Evolutionary conservation across 1,140 invertebrate species (phyloP), one percentile per base, ranked within the genome.

Genomic region (Macrotrachela quadricornifera): DNA sequence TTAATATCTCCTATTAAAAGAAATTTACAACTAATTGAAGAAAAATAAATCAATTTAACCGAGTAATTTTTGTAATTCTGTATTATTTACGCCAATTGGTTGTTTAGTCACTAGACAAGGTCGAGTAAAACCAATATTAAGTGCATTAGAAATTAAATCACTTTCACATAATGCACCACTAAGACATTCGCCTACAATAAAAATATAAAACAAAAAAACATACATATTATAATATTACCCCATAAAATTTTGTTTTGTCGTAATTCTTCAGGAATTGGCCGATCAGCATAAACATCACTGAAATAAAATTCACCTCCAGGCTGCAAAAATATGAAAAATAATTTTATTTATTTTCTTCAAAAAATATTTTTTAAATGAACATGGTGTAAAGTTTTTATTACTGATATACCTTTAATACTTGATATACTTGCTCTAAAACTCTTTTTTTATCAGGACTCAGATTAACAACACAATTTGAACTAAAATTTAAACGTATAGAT

Each of bases 381-480:
- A 4, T 42, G 9, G 15, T 51, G 37, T 16, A 44, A 30, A 10
- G 30, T 12, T 51, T n/a, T n/a, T n/a, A n/a, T n/a, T n/a, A n/a
- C n/a, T n/a, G n/a, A n/a, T n/a, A n/a, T 58, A 64, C 62, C 60
- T 64, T 66, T n/a, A 66, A 50, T 3, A 62, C 58, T 46, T 57
- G 57, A 55, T 57, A 63, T 30, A 60, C 59, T 47, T 64, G 61
- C 42, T 51, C 49, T 9, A 64, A 51, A 14, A 64, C 64, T 30
- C 58, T 58, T 18, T 44, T 55, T 30, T 66, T 64, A 54, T 63
- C 62, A 42, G 63, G 59, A 10, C 60, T 60, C 18, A 66, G 50
- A 51, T 66, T 66, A 11, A 66, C 55, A 6, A 66, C 64, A 61
- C 64, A 66, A 53, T 66, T 66, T 14, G 64, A 66, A 10, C 63